Base-by-base conservation (phyloP, 2,113 vertebrate species). In the Corythoichthys haematopterus region DNA sequence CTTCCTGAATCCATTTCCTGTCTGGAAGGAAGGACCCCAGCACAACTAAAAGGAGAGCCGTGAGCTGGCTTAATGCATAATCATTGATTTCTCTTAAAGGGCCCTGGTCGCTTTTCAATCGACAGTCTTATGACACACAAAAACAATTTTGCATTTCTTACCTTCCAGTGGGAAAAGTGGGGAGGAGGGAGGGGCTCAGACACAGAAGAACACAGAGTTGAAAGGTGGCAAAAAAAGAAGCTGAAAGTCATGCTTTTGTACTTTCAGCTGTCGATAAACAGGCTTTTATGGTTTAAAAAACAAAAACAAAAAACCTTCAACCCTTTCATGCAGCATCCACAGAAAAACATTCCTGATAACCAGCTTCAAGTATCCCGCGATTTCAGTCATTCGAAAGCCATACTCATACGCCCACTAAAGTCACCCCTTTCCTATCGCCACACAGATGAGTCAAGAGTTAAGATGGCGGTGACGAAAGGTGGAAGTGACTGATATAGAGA, bases 11-110 rank as follows among this genome's bases (percentile, higher is more conserved):
- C 80, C 82, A 87, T 87, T 90, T 88, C 87, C 89, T 88, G 81
- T 80, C 80, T 83, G 62, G 52, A 74, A 75, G 84, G 77, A 74
- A 75, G 84, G 78, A 74, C 83, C 40, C 83, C 68, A 58, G 79
- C 77, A 81, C 81, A 84, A 78, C 74, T 82, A 70, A 71, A 74
- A 76, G 68, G 70, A 81, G 73, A 45, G 76, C 37, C 61, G 80
- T 84, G 78, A 89, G 83, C 66, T 68, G 47, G 71, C 73, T 87
- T 90, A 90, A 90, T 90, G 87, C 83, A 87, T 60, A 81, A 75
- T 82, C 84, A 91, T 89, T 73, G 88, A 90, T 92, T 91, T 84
- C 73, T 72, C 80, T 87, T 88, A 87, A 86, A 86, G 74, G 80
- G 77, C 75, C 82, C 53, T 62, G 43, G 77, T 82, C 80, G 80